These are phyloP conservation scores for Brachyhypopomus occidentalis DNA, from an alignment of 2,113 vertebrate species.

Conservation along the genomic window DNA sequence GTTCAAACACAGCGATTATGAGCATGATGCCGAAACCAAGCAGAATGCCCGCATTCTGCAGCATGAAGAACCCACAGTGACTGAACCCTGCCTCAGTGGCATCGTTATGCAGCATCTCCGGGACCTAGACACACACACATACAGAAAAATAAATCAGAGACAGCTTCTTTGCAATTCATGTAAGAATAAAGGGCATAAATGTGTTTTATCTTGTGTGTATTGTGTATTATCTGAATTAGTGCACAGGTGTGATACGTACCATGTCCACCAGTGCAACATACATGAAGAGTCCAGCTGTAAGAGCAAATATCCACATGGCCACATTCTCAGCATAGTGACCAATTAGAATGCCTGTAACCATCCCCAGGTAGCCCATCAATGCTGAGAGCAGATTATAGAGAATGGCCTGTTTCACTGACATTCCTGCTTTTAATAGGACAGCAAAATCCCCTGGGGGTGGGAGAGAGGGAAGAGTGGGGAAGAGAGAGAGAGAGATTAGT, in stretches of 20 bases:
- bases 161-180: background rate
- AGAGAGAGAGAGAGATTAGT: background rate
- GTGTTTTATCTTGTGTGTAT: background rate
- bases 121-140: constrained; percentile 75
- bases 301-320: constrained; percentile 96
- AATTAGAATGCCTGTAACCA: constrained; percentile 90
- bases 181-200: too few species aligned
- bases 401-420: constrained; percentile 94
- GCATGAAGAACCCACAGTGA: constrained; percentile 92
- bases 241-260: constrained; percentile 77
- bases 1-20: constrained; percentile 93
- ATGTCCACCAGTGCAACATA: constrained; percentile 98
- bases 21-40: constrained; percentile 96
- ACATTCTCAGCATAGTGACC: constrained; percentile 95
- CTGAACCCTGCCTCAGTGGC: constrained; percentile 94
- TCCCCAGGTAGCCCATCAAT: constrained; percentile 90
- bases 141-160: background rate
- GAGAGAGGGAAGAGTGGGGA: background rate
- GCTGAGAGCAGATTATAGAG: constrained; percentile 94
- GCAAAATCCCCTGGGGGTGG: constrained; percentile 87
- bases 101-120: constrained; percentile 97
- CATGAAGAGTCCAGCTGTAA: constrained; percentile 96
- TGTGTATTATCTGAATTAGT: background rate
- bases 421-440: constrained; percentile 92
- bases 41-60: constrained; percentile 96